A percentile compares a stretch with the other conserved stretches of the same genome.
phyloP scores from a whole-genome alignment of 2,797 vertebrate genomes.

The Babyrousa celebensis region DNA sequence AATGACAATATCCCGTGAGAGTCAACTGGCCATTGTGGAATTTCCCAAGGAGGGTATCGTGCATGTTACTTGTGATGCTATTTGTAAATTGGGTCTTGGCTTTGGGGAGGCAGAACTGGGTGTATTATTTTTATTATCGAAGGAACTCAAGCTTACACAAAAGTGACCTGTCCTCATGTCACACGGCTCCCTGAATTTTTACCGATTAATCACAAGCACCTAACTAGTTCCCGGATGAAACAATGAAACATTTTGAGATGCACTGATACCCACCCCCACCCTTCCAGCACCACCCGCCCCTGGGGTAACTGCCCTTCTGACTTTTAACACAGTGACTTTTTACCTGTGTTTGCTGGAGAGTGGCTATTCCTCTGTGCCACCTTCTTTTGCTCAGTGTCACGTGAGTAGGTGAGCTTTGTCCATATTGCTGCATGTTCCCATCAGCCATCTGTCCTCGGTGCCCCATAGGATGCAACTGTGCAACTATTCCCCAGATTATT shows the following conservation, averaged over 20 bases:
- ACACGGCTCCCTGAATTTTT: too few species aligned
- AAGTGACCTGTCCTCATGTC: rapidly evolving
- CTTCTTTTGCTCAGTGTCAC: background rate
- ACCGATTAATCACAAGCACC: background rate
- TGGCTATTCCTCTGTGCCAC: rapidly evolving
- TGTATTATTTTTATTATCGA: rapidly evolving
- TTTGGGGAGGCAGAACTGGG: background rate
- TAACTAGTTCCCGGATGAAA: background rate
- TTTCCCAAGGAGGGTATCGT: background rate
- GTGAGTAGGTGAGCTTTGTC: rapidly evolving
- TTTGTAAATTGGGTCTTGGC: background rate
- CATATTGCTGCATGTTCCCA: rapidly evolving
- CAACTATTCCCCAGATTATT: too few species aligned
- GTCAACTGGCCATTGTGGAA: rapidly evolving
- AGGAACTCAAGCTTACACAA: background rate
- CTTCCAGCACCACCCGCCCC: too few species aligned
- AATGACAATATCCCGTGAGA: background rate
- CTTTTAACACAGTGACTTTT: too few species aligned
- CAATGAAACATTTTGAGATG: background rate
- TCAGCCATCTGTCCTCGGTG: rapidly evolving
- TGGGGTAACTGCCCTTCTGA: too few species aligned
- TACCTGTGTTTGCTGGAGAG: too few species aligned
- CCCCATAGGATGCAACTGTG: rapidly evolving
- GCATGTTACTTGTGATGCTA: too few species aligned
- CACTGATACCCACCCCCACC: rapidly evolving